Evolutionary conservation across 1,140 invertebrate genomes (phyloP).

Genomic region (Uloborus diversus): DNA sequence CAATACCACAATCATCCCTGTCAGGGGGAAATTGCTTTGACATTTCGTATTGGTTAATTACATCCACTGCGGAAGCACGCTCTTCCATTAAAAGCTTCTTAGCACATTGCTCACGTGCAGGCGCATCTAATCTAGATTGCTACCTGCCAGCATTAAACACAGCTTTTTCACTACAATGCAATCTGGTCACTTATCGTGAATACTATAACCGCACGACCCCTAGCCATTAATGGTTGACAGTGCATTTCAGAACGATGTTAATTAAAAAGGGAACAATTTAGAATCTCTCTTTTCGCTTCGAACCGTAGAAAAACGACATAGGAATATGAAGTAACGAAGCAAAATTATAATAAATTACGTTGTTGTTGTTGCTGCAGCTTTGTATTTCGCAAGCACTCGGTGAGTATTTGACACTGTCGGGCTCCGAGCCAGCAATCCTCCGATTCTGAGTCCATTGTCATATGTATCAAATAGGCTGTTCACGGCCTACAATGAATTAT

Average conservation of each 20-base stretch:
- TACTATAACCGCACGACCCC: background rate
- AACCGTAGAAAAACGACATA: background rate
- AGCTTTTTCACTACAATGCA: background rate
- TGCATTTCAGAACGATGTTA: background rate
- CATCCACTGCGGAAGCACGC: constrained; percentile 8
- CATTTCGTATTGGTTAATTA: no score
- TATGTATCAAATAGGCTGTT: no score
- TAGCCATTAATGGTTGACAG: constrained; percentile 1
- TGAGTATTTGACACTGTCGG: no score
- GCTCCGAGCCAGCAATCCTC: no score
- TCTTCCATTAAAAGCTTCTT: constrained; percentile 18
- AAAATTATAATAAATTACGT: no score
- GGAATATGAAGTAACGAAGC: no score
- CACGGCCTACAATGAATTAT: no score
- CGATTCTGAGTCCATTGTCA: no score
- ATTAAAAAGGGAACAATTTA: background rate
- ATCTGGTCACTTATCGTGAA: background rate
- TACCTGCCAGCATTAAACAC: background rate
- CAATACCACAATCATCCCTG: background rate
- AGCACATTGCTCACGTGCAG: constrained; percentile 5
- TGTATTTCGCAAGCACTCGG: no score
- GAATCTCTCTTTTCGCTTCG: background rate
- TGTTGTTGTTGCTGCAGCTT: no score
- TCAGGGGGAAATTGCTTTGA: no score
- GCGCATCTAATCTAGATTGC: background rate